phyloP scores from a whole-genome alignment of 2,113 vertebrate genomes.

The Neomonachus schauinslandi region DNA sequence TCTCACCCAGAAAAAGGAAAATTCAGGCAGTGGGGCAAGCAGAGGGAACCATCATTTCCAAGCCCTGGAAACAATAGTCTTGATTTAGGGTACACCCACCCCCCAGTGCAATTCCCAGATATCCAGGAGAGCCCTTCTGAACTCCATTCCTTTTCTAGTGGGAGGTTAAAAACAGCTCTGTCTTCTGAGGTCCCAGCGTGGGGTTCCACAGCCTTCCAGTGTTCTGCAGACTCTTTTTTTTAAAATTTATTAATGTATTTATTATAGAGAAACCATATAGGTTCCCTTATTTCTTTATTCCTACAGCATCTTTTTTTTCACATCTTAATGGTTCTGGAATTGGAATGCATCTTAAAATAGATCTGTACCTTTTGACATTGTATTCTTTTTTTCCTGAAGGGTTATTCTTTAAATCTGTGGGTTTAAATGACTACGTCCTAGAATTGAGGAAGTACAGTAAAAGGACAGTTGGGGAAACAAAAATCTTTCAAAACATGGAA shows the following conservation, averaged over 20 bases:
- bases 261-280: neutral
- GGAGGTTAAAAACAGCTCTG: neutral
- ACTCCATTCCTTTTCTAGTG: rapidly evolving
- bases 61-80: neutral
- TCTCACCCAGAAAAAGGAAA: neutral
- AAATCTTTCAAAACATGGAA: neutral
- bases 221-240: neutral
- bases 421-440: neutral
- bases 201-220: neutral
- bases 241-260: neutral
- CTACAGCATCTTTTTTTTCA: neutral
- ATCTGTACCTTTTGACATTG: neutral
- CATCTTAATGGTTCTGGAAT: neutral
- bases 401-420: neutral
- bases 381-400: neutral
- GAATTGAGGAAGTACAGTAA: neutral
- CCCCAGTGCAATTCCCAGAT: rapidly evolving
- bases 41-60: neutral
- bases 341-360: neutral
- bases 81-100: neutral
- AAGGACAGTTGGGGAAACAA: neutral
- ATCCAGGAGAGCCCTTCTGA: neutral
- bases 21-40: neutral
- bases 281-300: neutral
- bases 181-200: neutral